phyloP scores from a whole-genome alignment of 2,888 invertebrate genomes.

The Cheilosia scutellata region DNA sequence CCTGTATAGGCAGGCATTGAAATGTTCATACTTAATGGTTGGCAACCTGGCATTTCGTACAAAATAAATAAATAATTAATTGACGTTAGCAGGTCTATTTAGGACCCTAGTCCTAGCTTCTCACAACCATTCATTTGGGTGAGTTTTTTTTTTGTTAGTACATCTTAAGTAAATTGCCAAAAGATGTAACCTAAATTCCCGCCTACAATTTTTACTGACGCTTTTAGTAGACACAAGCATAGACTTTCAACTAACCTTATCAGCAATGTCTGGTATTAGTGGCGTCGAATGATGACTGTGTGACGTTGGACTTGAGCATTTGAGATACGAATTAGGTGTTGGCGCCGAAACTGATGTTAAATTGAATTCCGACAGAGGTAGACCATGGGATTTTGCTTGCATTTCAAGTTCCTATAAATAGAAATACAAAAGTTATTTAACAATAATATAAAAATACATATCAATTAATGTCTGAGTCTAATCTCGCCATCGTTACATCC shows the following conservation, averaged over 20 bases:
- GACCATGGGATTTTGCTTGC: conserved; percentile 90
- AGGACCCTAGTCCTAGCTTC: too few species aligned
- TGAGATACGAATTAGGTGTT: conserved; percentile 83
- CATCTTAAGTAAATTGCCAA: too few species aligned
- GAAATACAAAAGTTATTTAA: conserved; percentile 20
- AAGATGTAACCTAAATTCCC: too few species aligned
- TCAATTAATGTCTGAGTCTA: too few species aligned
- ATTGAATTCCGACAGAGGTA: conserved; percentile 87
- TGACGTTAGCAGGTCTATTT: too few species aligned
- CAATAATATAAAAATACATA: not conserved
- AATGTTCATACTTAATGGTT: too few species aligned
- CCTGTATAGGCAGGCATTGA: too few species aligned
- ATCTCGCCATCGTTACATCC: too few species aligned
- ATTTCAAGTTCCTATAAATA: conserved; percentile 89
- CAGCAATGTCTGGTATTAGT: conserved; percentile 83
- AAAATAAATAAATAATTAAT: too few species aligned
- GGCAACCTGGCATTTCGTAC: too few species aligned
- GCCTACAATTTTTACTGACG: not conserved
- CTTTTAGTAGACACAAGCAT: not conserved
- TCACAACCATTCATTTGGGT: too few species aligned
- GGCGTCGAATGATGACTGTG: conserved; percentile 79
- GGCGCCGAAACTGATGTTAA: conserved; percentile 84
- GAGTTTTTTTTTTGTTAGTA: too few species aligned
- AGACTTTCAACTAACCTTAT: conserved; percentile 80
- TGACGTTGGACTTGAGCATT: conserved; percentile 81